A percentile compares a stretch with the other conserved stretches of the same genome.
Conservation (phyloP, 2,888 invertebrate species). For the Beris chalybata region DNA sequence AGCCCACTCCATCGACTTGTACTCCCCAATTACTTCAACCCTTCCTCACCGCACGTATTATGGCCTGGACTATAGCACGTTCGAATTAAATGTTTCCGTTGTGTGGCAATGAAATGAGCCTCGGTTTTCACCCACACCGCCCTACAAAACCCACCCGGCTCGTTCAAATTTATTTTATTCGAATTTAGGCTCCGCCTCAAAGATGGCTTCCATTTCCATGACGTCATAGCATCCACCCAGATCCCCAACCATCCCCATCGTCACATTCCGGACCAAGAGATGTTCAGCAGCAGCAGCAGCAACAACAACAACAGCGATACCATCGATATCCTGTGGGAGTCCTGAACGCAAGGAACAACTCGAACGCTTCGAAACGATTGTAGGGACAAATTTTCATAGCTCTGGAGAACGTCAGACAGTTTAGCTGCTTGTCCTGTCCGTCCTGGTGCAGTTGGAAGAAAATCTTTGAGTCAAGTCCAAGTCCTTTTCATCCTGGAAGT, state of each 20-base stretch:
- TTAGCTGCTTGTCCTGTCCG: constrained; percentile 52
- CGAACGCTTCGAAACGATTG: constrained; percentile 44
- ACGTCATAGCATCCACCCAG: constrained; percentile 34
- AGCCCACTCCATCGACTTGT: constrained; percentile 10
- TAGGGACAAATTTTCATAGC: constrained; percentile 53
- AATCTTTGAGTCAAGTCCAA: constrained; percentile 26
- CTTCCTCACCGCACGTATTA: not conserved
- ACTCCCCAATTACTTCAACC: not conserved
- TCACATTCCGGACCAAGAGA: not conserved
- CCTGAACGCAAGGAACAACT: constrained; percentile 31
- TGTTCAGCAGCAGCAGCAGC: not conserved
- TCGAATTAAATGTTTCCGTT: constrained; percentile 15
- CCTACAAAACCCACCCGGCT: not conserved
- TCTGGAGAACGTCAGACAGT: constrained; percentile 57
- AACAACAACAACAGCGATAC: not conserved
- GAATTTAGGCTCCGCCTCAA: constrained; percentile 36
- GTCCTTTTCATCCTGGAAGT: constrained; percentile 21
- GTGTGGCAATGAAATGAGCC: not conserved
- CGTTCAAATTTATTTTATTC: not conserved
- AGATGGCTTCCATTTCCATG: constrained; percentile 37
- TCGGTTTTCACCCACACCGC: not conserved
- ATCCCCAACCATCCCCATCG: constrained; percentile 22
- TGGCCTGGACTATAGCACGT: constrained; percentile 5
- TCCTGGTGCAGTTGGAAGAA: constrained; percentile 40
- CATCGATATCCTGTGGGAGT: constrained; percentile 3